Evolutionary conservation across 1,140 invertebrate genomes (phyloP).

Genomic region (Scaptodrosophila lebanonensis): DNA sequence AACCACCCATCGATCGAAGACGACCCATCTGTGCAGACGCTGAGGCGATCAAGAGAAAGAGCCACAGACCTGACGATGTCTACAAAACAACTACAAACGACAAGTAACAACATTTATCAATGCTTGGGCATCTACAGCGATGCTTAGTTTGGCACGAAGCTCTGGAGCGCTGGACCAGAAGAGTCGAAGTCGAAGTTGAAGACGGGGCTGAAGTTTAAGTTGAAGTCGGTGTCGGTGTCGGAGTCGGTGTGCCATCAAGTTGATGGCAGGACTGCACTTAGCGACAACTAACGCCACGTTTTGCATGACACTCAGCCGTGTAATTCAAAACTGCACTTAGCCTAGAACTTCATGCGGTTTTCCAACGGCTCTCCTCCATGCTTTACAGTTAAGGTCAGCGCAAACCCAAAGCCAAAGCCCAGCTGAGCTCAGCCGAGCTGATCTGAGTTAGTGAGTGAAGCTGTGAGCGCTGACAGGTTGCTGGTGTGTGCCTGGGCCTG

Average conservation of each 20-base stretch:
- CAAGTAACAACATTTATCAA: slow-evolving; percentile 76
- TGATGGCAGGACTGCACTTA: slow-evolving; percentile 63
- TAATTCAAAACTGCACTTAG: slow-evolving; percentile 44
- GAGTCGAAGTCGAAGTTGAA: background rate
- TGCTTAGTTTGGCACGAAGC: slow-evolving; percentile 49
- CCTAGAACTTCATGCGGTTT: slow-evolving; percentile 47
- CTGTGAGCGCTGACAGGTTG: slow-evolving; percentile 60
- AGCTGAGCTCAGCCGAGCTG: slow-evolving; percentile 33
- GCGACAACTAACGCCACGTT: slow-evolving; percentile 68
- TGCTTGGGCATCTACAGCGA: slow-evolving; percentile 65
- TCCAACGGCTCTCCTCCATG: slow-evolving; percentile 18
- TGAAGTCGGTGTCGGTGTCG: slow-evolving; percentile 10
- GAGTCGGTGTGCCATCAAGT: slow-evolving; percentile 39
- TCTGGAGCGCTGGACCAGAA: slow-evolving; percentile 12
- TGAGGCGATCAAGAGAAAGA: slow-evolving; percentile 19
- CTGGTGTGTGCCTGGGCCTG: no score
- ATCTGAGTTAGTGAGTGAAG: slow-evolving; percentile 16
- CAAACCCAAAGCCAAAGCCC: no score
- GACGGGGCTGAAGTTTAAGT: slow-evolving; percentile 4
- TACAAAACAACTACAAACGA: slow-evolving; percentile 58
- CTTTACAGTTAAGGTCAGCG: slow-evolving; percentile 67
- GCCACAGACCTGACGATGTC: slow-evolving; percentile 13
- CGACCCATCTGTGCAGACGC: slow-evolving; percentile 46
- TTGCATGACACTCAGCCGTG: slow-evolving; percentile 32
- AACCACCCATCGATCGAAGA: slow-evolving; percentile 69